phyloP scores from a whole-genome alignment of 2,888 invertebrate genomes.

The Electrophaes corylata region DNA sequence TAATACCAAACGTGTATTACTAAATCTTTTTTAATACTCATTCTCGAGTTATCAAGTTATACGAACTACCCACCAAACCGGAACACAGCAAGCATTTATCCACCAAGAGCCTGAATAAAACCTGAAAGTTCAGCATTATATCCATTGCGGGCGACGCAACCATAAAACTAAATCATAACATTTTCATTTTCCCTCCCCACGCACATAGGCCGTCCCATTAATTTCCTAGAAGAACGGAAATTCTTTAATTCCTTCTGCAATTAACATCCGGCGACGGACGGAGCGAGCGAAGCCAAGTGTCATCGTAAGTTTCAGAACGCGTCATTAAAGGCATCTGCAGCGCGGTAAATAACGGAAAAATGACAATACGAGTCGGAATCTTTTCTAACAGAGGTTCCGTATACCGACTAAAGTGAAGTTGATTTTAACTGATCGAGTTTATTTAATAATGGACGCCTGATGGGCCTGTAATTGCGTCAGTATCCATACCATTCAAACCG shows the following conservation, averaged over 20 bases:
- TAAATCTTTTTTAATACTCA: too few relatives aligned
- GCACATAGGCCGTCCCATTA: slow-evolving; percentile 69
- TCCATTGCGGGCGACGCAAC: slow-evolving; percentile 35
- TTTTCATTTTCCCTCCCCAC: slow-evolving; percentile 45
- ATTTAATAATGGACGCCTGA: too few relatives aligned
- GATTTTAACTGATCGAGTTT: too few relatives aligned
- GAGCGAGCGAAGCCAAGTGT: slow-evolving; percentile 77
- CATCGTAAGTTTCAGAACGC: slow-evolving; percentile 83
- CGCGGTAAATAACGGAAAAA: slow-evolving; percentile 79
- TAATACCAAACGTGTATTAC: too few relatives aligned
- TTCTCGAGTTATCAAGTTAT: neutral
- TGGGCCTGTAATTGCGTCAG: too few relatives aligned
- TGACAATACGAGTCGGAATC: slow-evolving; percentile 9
- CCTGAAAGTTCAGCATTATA: slow-evolving; percentile 21
- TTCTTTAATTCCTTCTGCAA: slow-evolving; percentile 81
- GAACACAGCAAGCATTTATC: slow-evolving; percentile 6
- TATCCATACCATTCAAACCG: too few relatives aligned
- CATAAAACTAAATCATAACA: slow-evolving; percentile 51
- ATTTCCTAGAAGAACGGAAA: slow-evolving; percentile 71
- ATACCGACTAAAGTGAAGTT: neutral
- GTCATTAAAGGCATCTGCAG: slow-evolving; percentile 84
- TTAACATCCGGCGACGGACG: slow-evolving; percentile 64
- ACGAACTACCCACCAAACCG: neutral
- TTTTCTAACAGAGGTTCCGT: slow-evolving; percentile 40
- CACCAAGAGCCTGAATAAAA: slow-evolving; percentile 12